phyloP scores from a whole-genome alignment of 2,113 vertebrate species.

The Benitochromis conjunctus region DNA sequence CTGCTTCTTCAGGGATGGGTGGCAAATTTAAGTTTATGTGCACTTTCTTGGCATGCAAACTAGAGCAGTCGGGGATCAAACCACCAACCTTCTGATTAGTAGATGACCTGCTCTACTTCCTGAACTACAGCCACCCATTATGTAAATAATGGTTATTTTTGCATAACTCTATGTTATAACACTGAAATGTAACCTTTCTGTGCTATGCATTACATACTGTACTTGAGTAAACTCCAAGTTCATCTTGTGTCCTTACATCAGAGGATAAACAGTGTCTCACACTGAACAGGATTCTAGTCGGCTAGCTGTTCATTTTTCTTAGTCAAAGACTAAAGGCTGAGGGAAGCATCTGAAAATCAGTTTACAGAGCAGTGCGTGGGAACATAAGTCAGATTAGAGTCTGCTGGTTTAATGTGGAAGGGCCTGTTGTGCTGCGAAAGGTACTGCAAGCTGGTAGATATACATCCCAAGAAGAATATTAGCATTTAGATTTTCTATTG shows the following conservation, averaged over 20 bases:
- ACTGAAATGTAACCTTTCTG: not conserved
- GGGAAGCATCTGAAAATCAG: slow-evolving; percentile 12
- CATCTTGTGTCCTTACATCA: not conserved
- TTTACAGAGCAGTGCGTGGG: slow-evolving; percentile 19
- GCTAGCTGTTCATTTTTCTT: not conserved
- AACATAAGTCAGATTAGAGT: slow-evolving; percentile 22
- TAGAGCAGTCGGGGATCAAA: not conserved
- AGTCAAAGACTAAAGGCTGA: not conserved
- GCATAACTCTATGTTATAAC: not conserved
- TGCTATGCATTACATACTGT: not conserved
- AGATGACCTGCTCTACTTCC: not conserved
- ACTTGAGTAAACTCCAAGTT: not conserved
- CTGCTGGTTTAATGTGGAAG: slow-evolving; percentile 4
- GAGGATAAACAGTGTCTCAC: not conserved
- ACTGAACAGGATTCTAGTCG: not conserved
- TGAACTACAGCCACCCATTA: not conserved
- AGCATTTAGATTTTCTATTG: slow-evolving; percentile 28
- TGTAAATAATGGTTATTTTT: not conserved
- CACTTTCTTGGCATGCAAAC: not conserved
- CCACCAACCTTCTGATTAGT: not conserved
- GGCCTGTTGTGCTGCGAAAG: not conserved
- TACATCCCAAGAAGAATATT: slow-evolving; percentile 8
- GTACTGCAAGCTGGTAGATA: slow-evolving; percentile 15
- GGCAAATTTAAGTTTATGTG: not conserved
- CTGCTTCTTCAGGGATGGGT: not conserved